Conservation (phyloP, 2,113 vertebrate species). For the Leuciscus idus region DNA sequence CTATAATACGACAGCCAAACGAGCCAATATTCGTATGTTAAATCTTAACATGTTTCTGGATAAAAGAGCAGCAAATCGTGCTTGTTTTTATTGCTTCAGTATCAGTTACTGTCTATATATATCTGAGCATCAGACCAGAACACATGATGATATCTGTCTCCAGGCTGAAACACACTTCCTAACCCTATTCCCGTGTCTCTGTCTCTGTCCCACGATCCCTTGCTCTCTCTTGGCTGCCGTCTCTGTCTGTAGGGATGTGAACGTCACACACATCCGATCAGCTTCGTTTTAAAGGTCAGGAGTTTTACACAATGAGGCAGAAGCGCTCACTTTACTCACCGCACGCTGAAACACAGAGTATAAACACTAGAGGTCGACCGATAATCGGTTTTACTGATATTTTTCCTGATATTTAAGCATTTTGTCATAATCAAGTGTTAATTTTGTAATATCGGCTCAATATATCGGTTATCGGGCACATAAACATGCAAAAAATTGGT, state of each 20-base stretch:
- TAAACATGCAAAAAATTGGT: too few species aligned
- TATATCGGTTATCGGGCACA: too few species aligned
- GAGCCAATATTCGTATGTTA: background rate
- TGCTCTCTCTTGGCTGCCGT: background rate
- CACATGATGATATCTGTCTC: too few species aligned
- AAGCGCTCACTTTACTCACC: slow-evolving; percentile 18
- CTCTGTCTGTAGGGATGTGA: background rate
- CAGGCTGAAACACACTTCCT: background rate
- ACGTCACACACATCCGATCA: background rate
- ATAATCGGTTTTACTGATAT: too few species aligned
- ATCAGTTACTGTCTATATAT: background rate
- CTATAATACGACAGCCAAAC: background rate
- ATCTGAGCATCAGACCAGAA: too few species aligned
- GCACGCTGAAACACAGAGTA: slow-evolving; percentile 54
- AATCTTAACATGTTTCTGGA: background rate
- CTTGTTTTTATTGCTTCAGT: background rate
- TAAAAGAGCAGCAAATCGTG: background rate
- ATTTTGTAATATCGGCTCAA: too few species aligned
- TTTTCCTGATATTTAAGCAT: too few species aligned
- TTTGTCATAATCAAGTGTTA: too few species aligned
- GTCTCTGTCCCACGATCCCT: slow-evolving; percentile 31
- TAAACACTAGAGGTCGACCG: background rate
- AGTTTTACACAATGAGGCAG: background rate
- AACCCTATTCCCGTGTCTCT: background rate
- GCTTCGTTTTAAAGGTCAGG: background rate